Conservation (phyloP, 2,888 invertebrate species). For the Mythimna impura region DNA sequence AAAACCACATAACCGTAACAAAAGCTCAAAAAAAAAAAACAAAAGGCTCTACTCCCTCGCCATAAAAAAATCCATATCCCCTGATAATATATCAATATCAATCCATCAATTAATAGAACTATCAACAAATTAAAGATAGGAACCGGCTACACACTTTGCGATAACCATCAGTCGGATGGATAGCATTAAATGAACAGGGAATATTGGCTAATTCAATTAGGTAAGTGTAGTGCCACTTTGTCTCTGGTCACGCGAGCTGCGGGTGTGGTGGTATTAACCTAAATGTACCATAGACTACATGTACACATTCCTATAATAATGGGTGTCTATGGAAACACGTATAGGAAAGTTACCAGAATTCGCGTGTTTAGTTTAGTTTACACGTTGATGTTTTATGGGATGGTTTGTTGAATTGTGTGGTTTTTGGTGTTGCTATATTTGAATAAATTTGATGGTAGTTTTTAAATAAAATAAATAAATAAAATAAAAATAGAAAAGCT, state of each 20-base stretch:
- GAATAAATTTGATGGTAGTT: neutral
- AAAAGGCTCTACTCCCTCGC: neutral
- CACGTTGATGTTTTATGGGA: constrained; percentile 17
- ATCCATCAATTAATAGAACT: constrained; percentile 42
- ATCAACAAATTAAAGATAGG: constrained; percentile 57
- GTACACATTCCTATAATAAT: constrained; percentile 6
- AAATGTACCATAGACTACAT: constrained; percentile 51
- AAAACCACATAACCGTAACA: too few species aligned
- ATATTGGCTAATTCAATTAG: constrained; percentile 86
- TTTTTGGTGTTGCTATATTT: constrained; percentile 2
- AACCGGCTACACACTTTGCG: constrained; percentile 62
- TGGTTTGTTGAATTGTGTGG: neutral
- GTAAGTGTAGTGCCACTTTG: constrained; percentile 66
- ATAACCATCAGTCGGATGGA: constrained; percentile 69
- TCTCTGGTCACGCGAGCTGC: constrained; percentile 76
- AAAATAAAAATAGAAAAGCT: too few species aligned
- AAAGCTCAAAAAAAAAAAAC: too few species aligned
- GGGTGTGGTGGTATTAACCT: constrained; percentile 66
- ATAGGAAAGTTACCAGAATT: constrained; percentile 28
- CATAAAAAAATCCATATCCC: neutral
- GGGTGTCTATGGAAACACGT: constrained; percentile 4
- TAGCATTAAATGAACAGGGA: constrained; percentile 80
- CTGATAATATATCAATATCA: constrained; percentile 5
- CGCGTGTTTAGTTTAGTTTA: constrained; percentile 39
- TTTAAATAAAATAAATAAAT: too few species aligned